phyloP scores from a whole-genome alignment of 2,888 invertebrate genomes.

The Sarcophaga subvicina region DNA sequence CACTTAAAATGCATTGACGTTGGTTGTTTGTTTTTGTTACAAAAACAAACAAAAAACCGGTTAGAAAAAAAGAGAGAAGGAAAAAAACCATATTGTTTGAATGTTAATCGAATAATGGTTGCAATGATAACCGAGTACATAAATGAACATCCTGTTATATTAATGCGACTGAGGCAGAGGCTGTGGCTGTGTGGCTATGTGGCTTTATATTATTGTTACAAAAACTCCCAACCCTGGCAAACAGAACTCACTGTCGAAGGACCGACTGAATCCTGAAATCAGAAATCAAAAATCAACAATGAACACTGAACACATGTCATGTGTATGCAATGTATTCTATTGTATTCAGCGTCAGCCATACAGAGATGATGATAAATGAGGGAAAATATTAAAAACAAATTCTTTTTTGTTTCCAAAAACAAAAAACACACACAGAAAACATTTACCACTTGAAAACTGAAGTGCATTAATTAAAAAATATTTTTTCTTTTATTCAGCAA shows the following conservation, averaged over 20 bases:
- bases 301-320: constrained; percentile 57
- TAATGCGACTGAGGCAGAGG: no score
- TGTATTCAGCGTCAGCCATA: no score
- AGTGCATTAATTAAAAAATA: constrained; percentile 69
- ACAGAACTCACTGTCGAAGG: neutral
- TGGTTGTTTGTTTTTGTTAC: neutral
- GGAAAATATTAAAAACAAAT: constrained; percentile 14
- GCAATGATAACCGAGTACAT: neutral
- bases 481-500: constrained; percentile 57
- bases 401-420: no score
- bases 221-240: neutral
- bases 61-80: neutral
- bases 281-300: constrained; percentile 33
- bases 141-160: neutral
- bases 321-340: neutral
- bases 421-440: neutral
- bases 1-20: neutral
- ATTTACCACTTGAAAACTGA: constrained; percentile 64
- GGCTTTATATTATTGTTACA: neutral
- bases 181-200: neutral
- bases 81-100: neutral
- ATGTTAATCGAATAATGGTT: constrained; percentile 7
- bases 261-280: constrained; percentile 31
- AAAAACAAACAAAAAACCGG: neutral
- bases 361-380: constrained; percentile 5